Percentiles rank a stretch among this genome's conserved stretches.
phyloP scores from a whole-genome alignment of 64 coral and sea anemone genomes.

The Montipora foliosa region DNA sequence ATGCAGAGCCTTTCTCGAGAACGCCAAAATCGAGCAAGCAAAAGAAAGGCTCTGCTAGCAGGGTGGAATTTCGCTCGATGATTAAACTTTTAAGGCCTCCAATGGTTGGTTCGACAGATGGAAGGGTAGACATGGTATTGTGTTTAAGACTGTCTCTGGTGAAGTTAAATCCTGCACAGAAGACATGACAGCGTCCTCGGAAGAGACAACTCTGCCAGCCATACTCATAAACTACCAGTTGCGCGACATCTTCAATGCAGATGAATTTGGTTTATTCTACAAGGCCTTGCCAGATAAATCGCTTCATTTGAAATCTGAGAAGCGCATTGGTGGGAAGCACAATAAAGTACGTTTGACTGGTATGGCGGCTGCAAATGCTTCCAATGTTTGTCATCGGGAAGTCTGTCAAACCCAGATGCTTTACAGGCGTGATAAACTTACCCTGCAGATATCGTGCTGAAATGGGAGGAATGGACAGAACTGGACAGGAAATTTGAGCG shows the following conservation, averaged over 20 bases:
- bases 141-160: slow-evolving; percentile 58
- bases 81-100: too few species aligned
- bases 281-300: slow-evolving; percentile 73
- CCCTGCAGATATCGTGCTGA: slow-evolving; percentile 30
- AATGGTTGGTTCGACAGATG: slow-evolving; percentile 14
- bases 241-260: slow-evolving; percentile 57
- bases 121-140: slow-evolving; percentile 20
- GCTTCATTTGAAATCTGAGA: slow-evolving; percentile 65
- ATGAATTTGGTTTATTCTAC: slow-evolving; percentile 71
- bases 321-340: slow-evolving; percentile 52
- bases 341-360: slow-evolving; percentile 65
- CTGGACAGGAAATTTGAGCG: slow-evolving; percentile 6
- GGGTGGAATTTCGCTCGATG: too few species aligned
- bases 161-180: slow-evolving; percentile 49
- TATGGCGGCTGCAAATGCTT: slow-evolving; percentile 56
- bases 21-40: too few species aligned
- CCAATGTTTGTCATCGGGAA: slow-evolving; percentile 10
- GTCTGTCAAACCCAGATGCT: slow-evolving; percentile 46
- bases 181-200: slow-evolving; percentile 65
- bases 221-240: slow-evolving; percentile 17
- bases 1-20: too few species aligned
- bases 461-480: slow-evolving; percentile 62
- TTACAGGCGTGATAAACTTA: slow-evolving; percentile 6
- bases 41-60: too few species aligned
- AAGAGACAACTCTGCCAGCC: slow-evolving; percentile 56